Evolutionary conservation across 1,140 invertebrate species (phyloP), one percentile per base, ranked within the genome.

Genomic region (Papilio xuthus): DNA sequence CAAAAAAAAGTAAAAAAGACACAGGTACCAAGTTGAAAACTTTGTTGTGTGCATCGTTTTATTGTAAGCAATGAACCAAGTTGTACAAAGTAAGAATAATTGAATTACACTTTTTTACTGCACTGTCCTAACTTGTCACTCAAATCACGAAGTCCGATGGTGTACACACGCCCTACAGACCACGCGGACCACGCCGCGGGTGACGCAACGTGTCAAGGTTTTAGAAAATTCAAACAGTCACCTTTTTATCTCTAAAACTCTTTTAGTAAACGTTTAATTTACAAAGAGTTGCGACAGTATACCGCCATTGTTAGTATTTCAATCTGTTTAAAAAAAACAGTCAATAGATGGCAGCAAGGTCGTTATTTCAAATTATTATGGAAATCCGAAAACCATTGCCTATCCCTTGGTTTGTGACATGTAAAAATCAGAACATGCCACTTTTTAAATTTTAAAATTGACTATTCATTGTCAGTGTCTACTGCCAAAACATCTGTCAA

Each of bases 71-170:
- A 56, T 23, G 4, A 20, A 20, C 18, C 1, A 9, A 2, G 10
- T 32, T 28, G 10, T 28, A 32, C 0, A 67, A 60, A 50, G 18
- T 18, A 32, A 12, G 0, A 13, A 26, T 37, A 69, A n/a, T 32
- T 41, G 15, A 2, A 20, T 50, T 47, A 13, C 71, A 73, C 71
- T 73, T 73, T 44, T 26, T 20, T 26, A 10, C 13, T 23, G n/a
- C 3, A 47, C 8, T 73, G 42, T 73, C 1, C 20, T 28, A 13
- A 10, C 23, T 47, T 42, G 37, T 42, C 26, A 73, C 8, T 47
- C 71, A 73, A 73, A 73, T 44, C 71, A 73, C 71, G 71, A 42
- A 73, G n/a, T 70, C 71, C 41, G n/a, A n/a, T n/a, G 41, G 28
- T 73, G 71, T 73, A 47, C 20, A 73, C 71, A 47, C 71, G 71